A percentile compares a stretch with the other conserved stretches of the same genome.
Conservation (phyloP, 2,113 vertebrate species). For the human (Homo sapiens) region DNA sequence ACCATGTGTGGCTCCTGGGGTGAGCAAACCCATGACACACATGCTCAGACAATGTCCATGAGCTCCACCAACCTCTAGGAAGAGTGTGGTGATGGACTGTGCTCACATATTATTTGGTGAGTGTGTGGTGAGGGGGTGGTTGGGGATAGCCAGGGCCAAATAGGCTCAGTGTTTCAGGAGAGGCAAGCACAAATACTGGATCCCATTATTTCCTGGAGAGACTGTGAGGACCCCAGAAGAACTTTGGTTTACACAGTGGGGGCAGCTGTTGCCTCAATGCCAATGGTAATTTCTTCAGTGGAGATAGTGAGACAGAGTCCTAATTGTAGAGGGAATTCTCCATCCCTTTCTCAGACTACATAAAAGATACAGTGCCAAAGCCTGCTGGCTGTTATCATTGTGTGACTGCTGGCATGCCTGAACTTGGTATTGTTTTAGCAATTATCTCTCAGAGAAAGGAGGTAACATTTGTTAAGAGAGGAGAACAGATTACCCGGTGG, state of each 20-base stretch:
- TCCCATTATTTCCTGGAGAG: neutral
- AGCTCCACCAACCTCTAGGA: neutral
- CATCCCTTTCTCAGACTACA: neutral
- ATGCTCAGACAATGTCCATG: neutral
- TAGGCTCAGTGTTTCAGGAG: neutral
- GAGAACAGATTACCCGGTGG: neutral
- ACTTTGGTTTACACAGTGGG: neutral
- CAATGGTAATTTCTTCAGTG: neutral
- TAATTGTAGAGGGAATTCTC: neutral
- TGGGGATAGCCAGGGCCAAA: neutral
- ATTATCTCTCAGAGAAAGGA: conserved; percentile 20
- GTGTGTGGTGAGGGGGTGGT: neutral
- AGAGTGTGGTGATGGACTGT: neutral
- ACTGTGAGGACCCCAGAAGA: neutral
- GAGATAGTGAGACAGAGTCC: neutral
- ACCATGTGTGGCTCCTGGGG: neutral
- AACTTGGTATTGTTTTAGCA: conserved; percentile 39
- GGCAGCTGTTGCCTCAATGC: neutral
- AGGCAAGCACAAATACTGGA: neutral
- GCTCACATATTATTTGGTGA: neutral
- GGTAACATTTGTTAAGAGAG: neutral
- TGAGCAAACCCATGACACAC: neutral
- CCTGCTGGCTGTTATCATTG: neutral
- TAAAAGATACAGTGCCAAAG: neutral
- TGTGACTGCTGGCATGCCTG: neutral